Conservation (phyloP, 2,113 vertebrate species). For the Petroica traversi region DNA sequence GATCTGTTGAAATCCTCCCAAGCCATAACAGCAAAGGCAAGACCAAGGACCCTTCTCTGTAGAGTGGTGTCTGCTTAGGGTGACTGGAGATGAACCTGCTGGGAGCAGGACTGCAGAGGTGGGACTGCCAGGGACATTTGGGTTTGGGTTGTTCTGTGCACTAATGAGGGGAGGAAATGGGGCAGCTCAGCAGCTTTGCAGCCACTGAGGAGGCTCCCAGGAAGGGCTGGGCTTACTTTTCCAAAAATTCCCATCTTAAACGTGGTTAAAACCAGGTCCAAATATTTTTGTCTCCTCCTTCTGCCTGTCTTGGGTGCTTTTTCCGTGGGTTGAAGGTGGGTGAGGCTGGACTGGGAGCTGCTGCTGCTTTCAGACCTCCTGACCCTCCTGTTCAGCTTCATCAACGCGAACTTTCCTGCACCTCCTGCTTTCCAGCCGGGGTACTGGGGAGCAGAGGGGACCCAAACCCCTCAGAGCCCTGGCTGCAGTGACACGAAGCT, state of each 20-base stretch:
- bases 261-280: background rate
- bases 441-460: background rate
- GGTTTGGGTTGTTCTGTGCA: background rate
- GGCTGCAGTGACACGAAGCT: background rate
- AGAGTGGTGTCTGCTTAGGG: background rate
- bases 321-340: background rate
- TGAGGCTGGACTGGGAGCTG: background rate
- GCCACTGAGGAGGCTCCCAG: background rate
- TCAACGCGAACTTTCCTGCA: accelerated
- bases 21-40: background rate
- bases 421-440: background rate
- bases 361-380: background rate
- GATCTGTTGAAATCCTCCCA: background rate
- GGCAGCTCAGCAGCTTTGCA: background rate
- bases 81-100: background rate
- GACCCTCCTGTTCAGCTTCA: background rate
- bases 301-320: background rate
- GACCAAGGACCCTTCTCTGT: background rate
- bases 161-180: background rate
- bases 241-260: background rate
- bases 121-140: background rate
- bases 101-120: background rate
- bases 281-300: background rate
- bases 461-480: background rate
- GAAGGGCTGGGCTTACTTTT: background rate